phyloP scores from a whole-genome alignment of 2,888 invertebrate genomes.

The Synanthedon andrenaeformis region DNA sequence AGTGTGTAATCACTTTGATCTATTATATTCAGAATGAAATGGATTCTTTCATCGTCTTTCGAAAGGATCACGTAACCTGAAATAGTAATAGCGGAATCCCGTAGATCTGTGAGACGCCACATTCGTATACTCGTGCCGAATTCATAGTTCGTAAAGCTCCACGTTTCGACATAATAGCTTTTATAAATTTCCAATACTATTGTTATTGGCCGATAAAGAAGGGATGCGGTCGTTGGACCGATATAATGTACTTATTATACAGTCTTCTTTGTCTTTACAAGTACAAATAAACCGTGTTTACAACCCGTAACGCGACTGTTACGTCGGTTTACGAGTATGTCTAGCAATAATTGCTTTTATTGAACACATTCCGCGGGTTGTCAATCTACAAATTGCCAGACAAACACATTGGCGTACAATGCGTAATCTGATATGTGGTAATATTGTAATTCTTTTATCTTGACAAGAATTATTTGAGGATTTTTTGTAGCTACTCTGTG shows the following conservation, averaged over 20 bases:
- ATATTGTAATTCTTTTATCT: too few relatives aligned
- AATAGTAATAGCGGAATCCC: neutral
- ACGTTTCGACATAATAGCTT: conserved; percentile 34
- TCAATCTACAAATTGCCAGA: neutral
- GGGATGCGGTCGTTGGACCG: conserved; percentile 36
- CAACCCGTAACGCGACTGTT: conserved; percentile 25
- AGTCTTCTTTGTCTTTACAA: conserved; percentile 24
- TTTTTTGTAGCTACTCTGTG: too few relatives aligned
- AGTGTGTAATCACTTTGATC: too few relatives aligned
- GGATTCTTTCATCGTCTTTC: too few relatives aligned
- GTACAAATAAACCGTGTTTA: conserved; percentile 34
- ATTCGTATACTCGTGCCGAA: conserved; percentile 8
- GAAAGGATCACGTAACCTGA: neutral
- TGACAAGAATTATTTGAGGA: too few relatives aligned
- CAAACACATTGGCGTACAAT: neutral
- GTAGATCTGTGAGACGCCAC: neutral
- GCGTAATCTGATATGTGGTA: too few relatives aligned
- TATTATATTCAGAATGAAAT: too few relatives aligned
- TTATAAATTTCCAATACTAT: conserved; percentile 36
- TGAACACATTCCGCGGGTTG: conserved; percentile 18
- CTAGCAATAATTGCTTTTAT: conserved; percentile 43
- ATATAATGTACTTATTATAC: conserved; percentile 46
- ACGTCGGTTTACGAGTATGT: conserved; percentile 18
- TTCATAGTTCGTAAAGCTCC: conserved; percentile 42
- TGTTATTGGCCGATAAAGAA: conserved; percentile 39